These are phyloP conservation scores for Apis cerana DNA, from an alignment of 1,140 invertebrate species.

Conservation along the genomic window DNA sequence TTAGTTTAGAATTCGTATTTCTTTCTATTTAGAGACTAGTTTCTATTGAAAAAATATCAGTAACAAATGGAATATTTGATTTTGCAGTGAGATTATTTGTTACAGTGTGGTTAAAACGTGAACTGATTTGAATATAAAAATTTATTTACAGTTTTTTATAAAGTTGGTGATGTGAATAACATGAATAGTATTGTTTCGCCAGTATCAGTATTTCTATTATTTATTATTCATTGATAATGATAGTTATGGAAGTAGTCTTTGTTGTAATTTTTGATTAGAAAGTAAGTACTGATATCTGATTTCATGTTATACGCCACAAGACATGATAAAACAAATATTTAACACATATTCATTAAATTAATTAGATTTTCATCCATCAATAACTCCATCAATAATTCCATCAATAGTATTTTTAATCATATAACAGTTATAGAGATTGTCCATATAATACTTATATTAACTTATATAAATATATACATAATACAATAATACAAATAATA, in stretches of 20 bases:
- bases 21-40: neutral
- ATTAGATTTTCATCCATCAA: too few species aligned
- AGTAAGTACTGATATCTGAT: too few species aligned
- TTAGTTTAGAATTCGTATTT: neutral
- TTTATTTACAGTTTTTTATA: neutral
- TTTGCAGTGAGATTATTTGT: neutral
- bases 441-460: too few species aligned
- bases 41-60: neutral
- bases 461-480: too few species aligned
- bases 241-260: neutral
- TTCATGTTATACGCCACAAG: too few species aligned
- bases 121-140: neutral
- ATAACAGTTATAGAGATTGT: too few species aligned
- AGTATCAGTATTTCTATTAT: neutral
- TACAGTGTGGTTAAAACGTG: neutral
- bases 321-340: too few species aligned
- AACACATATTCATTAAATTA: too few species aligned
- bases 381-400: too few species aligned
- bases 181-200: neutral
- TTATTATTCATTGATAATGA: neutral
- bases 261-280: neutral
- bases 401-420: too few species aligned
- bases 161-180: neutral
- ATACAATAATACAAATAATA: too few species aligned
- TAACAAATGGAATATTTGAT: constrained; percentile 27